Percentiles rank a stretch among this genome's conserved stretches.
These are phyloP conservation scores for Solea solea DNA, from an alignment of 2,113 vertebrate genomes.

Conservation along the genomic window DNA sequence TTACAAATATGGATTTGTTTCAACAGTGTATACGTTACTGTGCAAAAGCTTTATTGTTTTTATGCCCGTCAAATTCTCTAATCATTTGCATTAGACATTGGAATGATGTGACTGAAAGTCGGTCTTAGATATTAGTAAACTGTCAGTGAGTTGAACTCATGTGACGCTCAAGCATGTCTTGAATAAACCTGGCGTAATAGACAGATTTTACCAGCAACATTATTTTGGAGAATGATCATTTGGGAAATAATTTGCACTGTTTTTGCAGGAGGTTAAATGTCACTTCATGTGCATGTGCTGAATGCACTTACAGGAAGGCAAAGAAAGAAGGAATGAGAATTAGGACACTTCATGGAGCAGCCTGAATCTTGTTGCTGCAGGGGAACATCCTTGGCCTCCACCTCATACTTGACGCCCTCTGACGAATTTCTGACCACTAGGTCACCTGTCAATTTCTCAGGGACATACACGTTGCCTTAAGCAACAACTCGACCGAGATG, in stretches of 20 bases:
- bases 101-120: too few species aligned
- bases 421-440: slow-evolving; percentile 37
- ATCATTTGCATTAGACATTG: too few species aligned
- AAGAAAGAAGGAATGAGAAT: too few species aligned
- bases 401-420: slow-evolving; percentile 17
- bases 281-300: not conserved
- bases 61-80: too few species aligned
- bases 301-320: not conserved
- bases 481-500: slow-evolving; percentile 23
- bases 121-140: too few species aligned
- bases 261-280: not conserved
- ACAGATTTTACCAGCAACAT: too few species aligned
- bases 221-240: not conserved
- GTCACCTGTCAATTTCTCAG: slow-evolving; percentile 26
- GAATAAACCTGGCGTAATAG: too few species aligned
- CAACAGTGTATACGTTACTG: too few species aligned
- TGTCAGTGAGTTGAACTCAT: too few species aligned
- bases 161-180: too few species aligned
- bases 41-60: too few species aligned
- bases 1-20: too few species aligned
- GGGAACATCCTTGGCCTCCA: slow-evolving; percentile 26
- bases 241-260: not conserved
- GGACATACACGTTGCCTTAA: not conserved
- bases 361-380: slow-evolving; percentile 29
- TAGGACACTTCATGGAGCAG: slow-evolving; percentile 37